Evolutionary conservation across 2,797 vertebrate species (phyloP), one percentile per base, ranked within the genome.

Genomic region (Muraenolepis orangiensis): DNA sequence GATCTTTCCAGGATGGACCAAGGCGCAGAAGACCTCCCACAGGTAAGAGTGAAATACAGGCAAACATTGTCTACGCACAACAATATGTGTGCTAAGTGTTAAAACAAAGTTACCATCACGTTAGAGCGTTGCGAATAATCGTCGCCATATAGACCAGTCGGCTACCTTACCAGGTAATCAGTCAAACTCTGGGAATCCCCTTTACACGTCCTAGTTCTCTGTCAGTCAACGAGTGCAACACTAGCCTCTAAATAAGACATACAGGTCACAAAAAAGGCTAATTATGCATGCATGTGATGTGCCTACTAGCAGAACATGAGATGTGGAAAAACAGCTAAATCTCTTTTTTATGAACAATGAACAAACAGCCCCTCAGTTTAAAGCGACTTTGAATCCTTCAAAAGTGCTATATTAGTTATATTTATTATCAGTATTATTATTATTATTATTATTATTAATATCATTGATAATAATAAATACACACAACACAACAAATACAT

Each of bases 21-120:
- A 77, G 10, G 31, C 32, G 26, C 6, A 0, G 38, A 46, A 13
- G 38, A 82, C 57, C 0, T 94, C 6, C 93, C 93, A 29, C 90
- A 93, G 93, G 93, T 94, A 89, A 82, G 82, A 51, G 75, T 23
- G 1, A 34, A 0, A 2, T 72, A 20, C 10, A 73, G 42, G 42
- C 42, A 46, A 18, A 46, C 20, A 46, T 18, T 20, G 14, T 46
- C 13, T 46, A 40, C 5, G 2, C 5, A 40, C n/a, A 4, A 57
- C 18, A 57, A 57, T 51, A n/a, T n/a, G n/a, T n/a, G n/a, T n/a
- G n/a, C 18, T n/a, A 26, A 2, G n/a, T 23, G 57, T 64, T 64
- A 64, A 64, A 26, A 10, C 2, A 64, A 26, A 26, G 5, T 16
- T 3, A 64, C 57, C 18, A 28, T 26, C 57, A 64, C 57, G n/a